These are phyloP conservation scores for Semicossyphus pulcher DNA, from an alignment of 2,113 vertebrate genomes.

Conservation along the genomic window DNA sequence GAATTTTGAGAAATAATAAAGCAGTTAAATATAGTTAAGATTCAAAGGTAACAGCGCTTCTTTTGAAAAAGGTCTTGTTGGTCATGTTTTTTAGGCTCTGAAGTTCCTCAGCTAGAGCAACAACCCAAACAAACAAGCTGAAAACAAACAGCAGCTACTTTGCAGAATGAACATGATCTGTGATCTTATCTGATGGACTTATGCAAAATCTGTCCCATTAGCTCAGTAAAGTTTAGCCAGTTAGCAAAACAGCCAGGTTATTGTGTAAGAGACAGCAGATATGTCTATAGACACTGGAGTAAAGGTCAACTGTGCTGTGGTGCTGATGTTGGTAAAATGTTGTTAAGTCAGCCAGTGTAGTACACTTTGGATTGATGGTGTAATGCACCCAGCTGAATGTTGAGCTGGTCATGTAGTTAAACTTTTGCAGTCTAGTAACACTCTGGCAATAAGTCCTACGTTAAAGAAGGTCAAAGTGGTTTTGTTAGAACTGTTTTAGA, in stretches of 20 bases:
- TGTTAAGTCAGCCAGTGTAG: constrained; percentile 14
- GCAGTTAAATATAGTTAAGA: no score
- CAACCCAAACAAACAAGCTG: neutral
- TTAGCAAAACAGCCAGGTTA: constrained; percentile 2
- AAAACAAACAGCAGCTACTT: neutral
- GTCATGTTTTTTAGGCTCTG: neutral
- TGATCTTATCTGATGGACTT: neutral
- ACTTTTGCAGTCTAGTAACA: neutral
- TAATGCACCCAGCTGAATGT: neutral
- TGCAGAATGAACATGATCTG: neutral
- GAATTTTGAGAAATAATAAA: no score
- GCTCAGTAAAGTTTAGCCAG: constrained; percentile 28
- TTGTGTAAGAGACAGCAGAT: constrained; percentile 36
- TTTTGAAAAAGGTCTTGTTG: no score
- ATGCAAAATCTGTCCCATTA: neutral
- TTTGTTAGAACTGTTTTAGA: neutral
- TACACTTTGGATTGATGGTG: neutral
- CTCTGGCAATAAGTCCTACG: neutral
- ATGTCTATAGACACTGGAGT: neutral
- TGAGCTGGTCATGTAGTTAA: neutral
- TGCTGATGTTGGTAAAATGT: constrained; percentile 46
- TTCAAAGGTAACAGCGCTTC: no score
- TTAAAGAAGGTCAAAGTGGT: neutral
- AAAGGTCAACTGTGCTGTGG: constrained; percentile 47
- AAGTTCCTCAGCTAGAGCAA: neutral